Conservation (phyloP, 2,113 vertebrate species). For the Collichthys lucidus region DNA sequence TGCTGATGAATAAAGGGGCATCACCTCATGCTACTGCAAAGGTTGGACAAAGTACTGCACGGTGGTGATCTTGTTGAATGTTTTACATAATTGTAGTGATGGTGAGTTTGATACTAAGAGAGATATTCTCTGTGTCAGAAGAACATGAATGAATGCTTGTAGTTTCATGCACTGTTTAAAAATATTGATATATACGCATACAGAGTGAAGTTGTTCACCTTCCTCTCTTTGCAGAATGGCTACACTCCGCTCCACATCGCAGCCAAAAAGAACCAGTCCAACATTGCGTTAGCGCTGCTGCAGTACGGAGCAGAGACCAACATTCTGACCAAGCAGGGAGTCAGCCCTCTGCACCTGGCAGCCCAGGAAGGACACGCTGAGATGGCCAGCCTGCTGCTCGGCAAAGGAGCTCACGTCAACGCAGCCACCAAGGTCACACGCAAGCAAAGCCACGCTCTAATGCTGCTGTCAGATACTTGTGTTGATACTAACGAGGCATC, state of each 20-base stretch:
- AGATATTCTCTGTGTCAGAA: background rate
- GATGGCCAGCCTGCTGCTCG: constrained; percentile 92
- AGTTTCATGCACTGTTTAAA: background rate
- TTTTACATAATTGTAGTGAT: background rate
- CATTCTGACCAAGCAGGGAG: constrained; percentile 93
- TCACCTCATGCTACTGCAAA: constrained; percentile 95
- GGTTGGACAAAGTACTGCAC: constrained; percentile 76
- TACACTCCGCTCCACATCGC: constrained; percentile 97
- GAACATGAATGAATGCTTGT: background rate
- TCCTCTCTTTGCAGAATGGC: constrained; percentile 87
- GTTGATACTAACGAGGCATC: background rate
- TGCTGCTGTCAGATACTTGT: background rate
- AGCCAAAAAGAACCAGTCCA: constrained; percentile 96
- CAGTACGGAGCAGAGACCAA: constrained; percentile 92
- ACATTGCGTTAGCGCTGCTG: constrained; percentile 89
- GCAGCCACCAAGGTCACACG: constrained; percentile 90
- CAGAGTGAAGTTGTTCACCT: background rate
- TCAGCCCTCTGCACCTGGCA: constrained; percentile 94
- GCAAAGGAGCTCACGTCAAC: constrained; percentile 90
- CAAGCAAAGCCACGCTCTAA: background rate
- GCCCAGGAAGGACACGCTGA: constrained; percentile 94
- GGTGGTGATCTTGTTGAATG: background rate
- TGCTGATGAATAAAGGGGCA: constrained; percentile 96
- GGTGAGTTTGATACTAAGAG: background rate
- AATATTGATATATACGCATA: background rate